phyloP scores from a whole-genome alignment of 2,797 vertebrate genomes.

The Alcedo quadribrachys region DNA sequence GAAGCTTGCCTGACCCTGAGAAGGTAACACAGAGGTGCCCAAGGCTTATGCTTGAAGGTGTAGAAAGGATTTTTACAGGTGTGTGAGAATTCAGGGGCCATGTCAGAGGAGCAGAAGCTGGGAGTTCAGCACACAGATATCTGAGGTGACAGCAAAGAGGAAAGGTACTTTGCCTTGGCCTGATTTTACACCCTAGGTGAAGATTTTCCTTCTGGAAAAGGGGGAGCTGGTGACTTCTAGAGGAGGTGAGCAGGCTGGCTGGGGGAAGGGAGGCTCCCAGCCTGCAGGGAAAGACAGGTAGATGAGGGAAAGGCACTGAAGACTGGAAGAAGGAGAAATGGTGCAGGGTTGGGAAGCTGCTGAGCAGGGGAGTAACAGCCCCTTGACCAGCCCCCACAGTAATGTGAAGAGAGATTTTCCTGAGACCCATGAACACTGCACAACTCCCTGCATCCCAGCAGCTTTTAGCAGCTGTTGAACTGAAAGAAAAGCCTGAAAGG shows the following conservation, averaged over 20 bases:
- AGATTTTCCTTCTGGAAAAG: background rate
- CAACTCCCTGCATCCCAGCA: background rate
- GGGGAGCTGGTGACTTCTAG: background rate
- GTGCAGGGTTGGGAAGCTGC: background rate
- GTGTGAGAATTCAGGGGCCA: background rate
- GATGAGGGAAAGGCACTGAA: background rate
- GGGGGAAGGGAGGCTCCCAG: background rate
- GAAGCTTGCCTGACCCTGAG: background rate
- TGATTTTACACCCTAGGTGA: background rate
- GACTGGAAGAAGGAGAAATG: background rate
- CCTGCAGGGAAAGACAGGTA: background rate
- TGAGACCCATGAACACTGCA: rapidly evolving
- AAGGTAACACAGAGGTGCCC: background rate
- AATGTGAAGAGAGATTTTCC: background rate
- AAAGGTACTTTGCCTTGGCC: background rate
- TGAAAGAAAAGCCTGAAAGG: background rate
- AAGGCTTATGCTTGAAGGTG: background rate
- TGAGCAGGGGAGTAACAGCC: background rate
- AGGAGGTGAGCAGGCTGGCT: background rate
- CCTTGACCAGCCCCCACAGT: background rate
- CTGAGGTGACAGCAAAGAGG: rapidly evolving
- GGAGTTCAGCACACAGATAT: background rate
- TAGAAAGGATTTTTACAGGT: background rate
- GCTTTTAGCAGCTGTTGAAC: background rate
- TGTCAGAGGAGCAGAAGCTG: background rate